These are phyloP conservation scores for Paracanthobrama guichenoti DNA, from an alignment of 2,113 vertebrate species.

Conservation along the genomic window DNA sequence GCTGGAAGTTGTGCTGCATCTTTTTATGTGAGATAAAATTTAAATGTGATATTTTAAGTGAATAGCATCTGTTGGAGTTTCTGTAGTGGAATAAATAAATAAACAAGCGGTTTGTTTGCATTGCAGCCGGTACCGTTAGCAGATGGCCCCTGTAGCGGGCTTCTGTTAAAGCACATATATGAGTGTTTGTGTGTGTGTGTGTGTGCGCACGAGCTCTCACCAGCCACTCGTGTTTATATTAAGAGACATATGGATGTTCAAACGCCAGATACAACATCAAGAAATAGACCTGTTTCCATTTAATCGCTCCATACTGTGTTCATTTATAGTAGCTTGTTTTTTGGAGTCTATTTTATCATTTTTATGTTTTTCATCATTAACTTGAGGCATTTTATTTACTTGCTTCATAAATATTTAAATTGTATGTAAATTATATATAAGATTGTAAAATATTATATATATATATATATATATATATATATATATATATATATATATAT, in stretches of 20 bases:
- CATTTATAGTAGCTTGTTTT: neutral
- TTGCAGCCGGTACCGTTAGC: conserved; percentile 12
- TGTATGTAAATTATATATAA: no score
- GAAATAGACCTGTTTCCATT: neutral
- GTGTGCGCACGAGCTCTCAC: conserved; percentile 14
- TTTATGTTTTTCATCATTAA: neutral
- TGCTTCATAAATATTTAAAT: no score
- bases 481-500: no score
- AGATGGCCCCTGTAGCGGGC: conserved; percentile 33
- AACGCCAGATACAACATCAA: conserved; percentile 1
- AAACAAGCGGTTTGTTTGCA: conserved; percentile 18
- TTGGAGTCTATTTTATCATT: neutral
- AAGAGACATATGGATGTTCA: conserved; percentile 37
- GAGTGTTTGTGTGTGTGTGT: neutral
- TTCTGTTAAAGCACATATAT: conserved; percentile 35
- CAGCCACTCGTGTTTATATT: conserved; percentile 39
- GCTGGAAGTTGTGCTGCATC: neutral
- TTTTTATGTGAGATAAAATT: neutral
- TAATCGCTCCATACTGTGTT: neutral
- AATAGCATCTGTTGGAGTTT: neutral
- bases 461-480: no score
- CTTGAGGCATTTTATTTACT: no score
- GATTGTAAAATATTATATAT: no score
- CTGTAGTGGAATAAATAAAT: conserved; percentile 3
- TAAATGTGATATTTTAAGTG: neutral